phyloP scores from a whole-genome alignment of 2,113 vertebrate species.

The Hepsetus odoe region DNA sequence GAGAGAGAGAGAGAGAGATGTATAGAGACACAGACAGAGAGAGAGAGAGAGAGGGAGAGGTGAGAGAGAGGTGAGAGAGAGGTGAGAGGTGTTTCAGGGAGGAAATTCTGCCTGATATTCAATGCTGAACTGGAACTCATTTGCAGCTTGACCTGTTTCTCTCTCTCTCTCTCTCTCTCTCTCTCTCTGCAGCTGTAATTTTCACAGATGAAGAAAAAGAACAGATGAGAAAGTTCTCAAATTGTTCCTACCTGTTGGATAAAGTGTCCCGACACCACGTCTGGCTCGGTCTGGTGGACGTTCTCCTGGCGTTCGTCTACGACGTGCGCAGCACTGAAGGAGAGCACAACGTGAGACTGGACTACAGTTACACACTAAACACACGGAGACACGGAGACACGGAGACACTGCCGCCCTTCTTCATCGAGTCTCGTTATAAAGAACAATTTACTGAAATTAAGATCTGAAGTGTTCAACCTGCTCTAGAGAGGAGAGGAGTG shows the following conservation, averaged over 20 bases:
- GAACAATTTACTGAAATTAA: too few species aligned
- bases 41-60: too few species aligned
- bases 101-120: too few species aligned
- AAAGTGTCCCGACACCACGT: conserved; percentile 73
- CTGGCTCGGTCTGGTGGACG: conserved; percentile 88
- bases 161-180: neutral
- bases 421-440: too few species aligned
- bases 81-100: too few species aligned
- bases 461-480: too few species aligned
- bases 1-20: neutral
- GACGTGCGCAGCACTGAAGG: conserved; percentile 86
- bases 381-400: neutral
- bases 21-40: too few species aligned
- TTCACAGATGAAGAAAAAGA: conserved; percentile 90
- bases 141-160: neutral
- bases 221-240: conserved; percentile 88
- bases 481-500: too few species aligned
- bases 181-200: conserved; percentile 65
- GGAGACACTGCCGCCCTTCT: neutral
- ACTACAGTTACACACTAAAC: neutral
- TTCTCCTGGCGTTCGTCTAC: conserved; percentile 91
- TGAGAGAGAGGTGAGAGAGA: too few species aligned
- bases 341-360: conserved; percentile 86
- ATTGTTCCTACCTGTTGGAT: conserved; percentile 88
- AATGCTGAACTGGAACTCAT: too few species aligned